These are phyloP conservation scores for Euclidia mi DNA, from an alignment of 2,888 invertebrate genomes.

Conservation along the genomic window DNA sequence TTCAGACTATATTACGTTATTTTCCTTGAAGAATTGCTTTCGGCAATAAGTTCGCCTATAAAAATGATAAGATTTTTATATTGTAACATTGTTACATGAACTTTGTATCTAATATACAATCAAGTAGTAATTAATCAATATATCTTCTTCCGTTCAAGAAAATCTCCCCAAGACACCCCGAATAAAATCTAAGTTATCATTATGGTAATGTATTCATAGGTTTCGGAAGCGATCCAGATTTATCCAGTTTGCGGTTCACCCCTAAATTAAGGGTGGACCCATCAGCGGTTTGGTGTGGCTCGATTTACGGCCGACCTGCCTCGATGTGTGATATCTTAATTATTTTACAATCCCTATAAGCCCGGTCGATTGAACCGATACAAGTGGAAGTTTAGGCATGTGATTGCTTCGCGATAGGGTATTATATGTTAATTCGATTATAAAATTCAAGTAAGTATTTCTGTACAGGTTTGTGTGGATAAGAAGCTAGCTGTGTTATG, in stretches of 20 bases:
- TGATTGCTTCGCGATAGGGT: conserved; percentile 3
- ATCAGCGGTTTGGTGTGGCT: conserved; percentile 38
- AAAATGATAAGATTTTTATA: too few relatives aligned
- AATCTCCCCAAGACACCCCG: conserved; percentile 34
- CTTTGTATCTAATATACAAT: too few relatives aligned
- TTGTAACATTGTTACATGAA: too few relatives aligned
- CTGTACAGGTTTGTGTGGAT: too few relatives aligned
- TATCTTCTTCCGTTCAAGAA: conserved; percentile 29
- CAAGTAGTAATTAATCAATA: too few relatives aligned
- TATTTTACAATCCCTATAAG: conserved; percentile 68
- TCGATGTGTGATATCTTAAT: conserved; percentile 75
- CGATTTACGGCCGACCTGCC: conserved; percentile 65
- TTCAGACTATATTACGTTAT: too few relatives aligned
- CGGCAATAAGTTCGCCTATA: too few relatives aligned
- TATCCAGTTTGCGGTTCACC: conserved; percentile 63
- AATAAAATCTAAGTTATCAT: conserved; percentile 50
- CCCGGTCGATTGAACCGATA: conserved; percentile 45
- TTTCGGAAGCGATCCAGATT: conserved; percentile 68
- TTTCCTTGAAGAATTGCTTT: too few relatives aligned
- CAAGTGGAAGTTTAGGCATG: conserved; percentile 27
- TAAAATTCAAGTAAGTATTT: not conserved
- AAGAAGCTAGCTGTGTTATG: too few relatives aligned
- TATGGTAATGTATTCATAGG: conserved; percentile 74
- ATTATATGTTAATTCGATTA: conserved; percentile 16
- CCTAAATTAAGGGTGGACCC: conserved; percentile 47